A percentile compares a stretch with the other conserved stretches of the same genome.
Evolutionary conservation across 1,140 invertebrate species (phyloP).

Genomic region (Eulimnadia texana): DNA sequence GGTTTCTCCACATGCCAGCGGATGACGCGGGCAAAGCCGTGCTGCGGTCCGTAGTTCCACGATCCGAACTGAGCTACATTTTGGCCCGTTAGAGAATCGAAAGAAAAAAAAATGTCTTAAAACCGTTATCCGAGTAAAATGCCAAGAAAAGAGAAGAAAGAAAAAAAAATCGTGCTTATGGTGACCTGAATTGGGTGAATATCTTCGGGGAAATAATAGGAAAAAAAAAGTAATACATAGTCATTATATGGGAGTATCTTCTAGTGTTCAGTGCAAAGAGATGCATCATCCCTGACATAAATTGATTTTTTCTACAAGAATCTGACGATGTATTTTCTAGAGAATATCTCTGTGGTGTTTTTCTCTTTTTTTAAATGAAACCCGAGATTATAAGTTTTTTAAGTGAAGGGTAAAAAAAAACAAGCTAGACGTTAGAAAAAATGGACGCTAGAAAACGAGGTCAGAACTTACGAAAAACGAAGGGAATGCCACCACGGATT

Average conservation of each 20-base stretch:
- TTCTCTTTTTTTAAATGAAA: neutral
- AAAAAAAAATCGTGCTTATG: no score
- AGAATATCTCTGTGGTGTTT: neutral
- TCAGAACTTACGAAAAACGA: constrained; percentile 81
- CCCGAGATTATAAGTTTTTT: no score
- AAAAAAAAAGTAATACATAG: neutral
- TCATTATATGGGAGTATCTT: neutral
- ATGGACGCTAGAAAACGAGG: neutral
- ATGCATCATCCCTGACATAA: neutral
- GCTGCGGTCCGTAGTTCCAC: constrained; percentile 82
- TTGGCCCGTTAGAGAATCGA: no score
- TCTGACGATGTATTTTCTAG: neutral
- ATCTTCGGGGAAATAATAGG: neutral
- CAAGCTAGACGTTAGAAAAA: neutral
- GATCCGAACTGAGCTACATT: constrained; percentile 85
- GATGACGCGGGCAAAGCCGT: constrained; percentile 82
- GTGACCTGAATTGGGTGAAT: neutral
- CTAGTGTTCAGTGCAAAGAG: neutral
- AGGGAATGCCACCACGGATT: constrained; percentile 85
- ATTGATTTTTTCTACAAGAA: neutral
- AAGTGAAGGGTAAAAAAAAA: neutral
- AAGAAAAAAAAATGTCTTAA: constrained; percentile 5
- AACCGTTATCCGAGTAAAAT: no score
- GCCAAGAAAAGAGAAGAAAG: no score
- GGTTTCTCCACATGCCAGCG: constrained; percentile 79